phyloP scores from a whole-genome alignment of 92 coral and sea anemone species.

The Desmophyllum pertusum region DNA sequence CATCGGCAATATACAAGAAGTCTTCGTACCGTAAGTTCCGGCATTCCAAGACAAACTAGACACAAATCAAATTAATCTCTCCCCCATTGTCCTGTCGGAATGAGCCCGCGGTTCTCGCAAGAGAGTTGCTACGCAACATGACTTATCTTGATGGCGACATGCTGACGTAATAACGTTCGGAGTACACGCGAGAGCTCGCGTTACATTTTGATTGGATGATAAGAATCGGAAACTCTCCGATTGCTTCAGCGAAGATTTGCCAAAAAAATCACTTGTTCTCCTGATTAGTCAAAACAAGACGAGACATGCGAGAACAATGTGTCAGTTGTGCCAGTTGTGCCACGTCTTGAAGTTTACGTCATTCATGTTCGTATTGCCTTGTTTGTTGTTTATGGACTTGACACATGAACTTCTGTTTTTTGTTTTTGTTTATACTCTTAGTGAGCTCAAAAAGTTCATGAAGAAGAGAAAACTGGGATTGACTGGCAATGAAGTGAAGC shows the following conservation, averaged over 20 bases:
- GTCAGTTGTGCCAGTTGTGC: not conserved
- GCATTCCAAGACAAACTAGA: not conserved
- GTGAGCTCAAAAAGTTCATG: conserved; percentile 88
- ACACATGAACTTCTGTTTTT: not conserved
- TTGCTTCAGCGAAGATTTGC: too few relatives aligned
- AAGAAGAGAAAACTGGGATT: conserved; percentile 75
- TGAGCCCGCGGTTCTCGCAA: not conserved
- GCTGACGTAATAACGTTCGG: too few relatives aligned
- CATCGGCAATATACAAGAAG: conserved; percentile 95
- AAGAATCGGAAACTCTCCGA: too few relatives aligned
- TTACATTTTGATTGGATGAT: not conserved
- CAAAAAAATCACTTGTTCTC: not conserved
- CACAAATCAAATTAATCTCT: not conserved
- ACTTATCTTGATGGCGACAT: not conserved
- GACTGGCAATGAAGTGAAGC: conserved; percentile 74
- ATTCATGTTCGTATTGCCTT: too few relatives aligned
- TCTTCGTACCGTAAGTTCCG: conserved; percentile 95
- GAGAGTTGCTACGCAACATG: too few relatives aligned
- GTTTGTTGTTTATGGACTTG: not conserved
- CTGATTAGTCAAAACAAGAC: not conserved
- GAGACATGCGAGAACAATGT: not conserved
- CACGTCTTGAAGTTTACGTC: too few relatives aligned
- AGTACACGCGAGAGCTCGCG: not conserved
- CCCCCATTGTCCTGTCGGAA: too few relatives aligned
- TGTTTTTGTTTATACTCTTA: conserved; percentile 10